These are phyloP conservation scores for Nothoprocta perdicaria DNA, from an alignment of 2,113 vertebrate genomes.

Conservation along the genomic window DNA sequence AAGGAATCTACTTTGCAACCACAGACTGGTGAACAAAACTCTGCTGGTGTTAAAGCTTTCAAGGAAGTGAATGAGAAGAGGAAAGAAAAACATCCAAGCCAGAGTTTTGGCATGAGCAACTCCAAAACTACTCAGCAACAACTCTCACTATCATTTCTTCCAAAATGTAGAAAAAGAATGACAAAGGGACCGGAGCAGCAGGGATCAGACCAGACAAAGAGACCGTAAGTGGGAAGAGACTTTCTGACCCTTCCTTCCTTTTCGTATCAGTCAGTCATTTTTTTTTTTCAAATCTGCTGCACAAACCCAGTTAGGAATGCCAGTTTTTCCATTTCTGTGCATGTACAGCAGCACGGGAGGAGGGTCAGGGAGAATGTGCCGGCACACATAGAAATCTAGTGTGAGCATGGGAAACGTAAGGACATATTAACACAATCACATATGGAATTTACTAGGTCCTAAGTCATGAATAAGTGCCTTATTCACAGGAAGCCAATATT, in stretches of 20 bases:
- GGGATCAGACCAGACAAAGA: too few relatives aligned
- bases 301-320: background rate
- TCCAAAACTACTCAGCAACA: background rate
- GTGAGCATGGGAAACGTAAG: slow-evolving; percentile 47
- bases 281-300: background rate
- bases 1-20: slow-evolving; percentile 6
- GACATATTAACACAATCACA: slow-evolving; percentile 52
- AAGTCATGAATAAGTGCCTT: slow-evolving; percentile 51
- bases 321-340: slow-evolving; percentile 4
- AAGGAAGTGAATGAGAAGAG: slow-evolving; percentile 9
- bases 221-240: background rate
- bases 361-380: background rate
- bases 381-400: slow-evolving; percentile 17
- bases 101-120: background rate
- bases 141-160: background rate
- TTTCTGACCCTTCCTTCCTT: background rate
- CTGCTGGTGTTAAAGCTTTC: slow-evolving; percentile 1
- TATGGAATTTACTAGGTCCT: slow-evolving; percentile 58
- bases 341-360: background rate
- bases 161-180: background rate
- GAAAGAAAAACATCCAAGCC: background rate
- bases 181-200: background rate
- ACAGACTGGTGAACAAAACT: background rate
- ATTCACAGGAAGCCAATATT: slow-evolving; percentile 63
- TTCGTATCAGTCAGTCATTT: background rate